Base-by-base conservation (phyloP, 2,888 invertebrate genomes). In the Scrobipalpa atriplicella region DNA sequence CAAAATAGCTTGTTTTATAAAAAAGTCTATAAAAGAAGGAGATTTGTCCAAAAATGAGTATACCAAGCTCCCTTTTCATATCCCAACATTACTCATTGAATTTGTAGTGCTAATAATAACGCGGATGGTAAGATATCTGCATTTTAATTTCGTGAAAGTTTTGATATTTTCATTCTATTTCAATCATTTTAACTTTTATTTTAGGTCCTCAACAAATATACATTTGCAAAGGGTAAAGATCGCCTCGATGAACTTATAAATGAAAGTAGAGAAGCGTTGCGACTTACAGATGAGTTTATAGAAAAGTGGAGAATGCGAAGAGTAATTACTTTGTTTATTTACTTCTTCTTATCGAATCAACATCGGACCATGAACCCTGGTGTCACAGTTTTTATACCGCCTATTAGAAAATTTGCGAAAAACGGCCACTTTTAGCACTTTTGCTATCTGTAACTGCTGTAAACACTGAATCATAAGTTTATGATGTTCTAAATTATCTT, bases 261-360 rank as follows among this genome's bases (percentile, higher is more conserved):
- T 2, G 87, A 91, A 65, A 90, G 89, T 69, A 85, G 84, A 58
- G 86, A 87, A 0, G 77, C 84, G 1, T 67, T 91, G 38, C 77
- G 74, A 2, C 82, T 87, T 67, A 88, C 86, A 13, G 88, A 88
- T 51, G 85, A 86, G 64, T 88, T 85, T 61, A 69, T 91, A 18
- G 89, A 90, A 60, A 90, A 87, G 71, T 90, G 89, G 89, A 79
- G 84, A 0, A 66, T 83, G 1, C 76, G 86, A 72, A 77, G 82
- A 71, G 91, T 91, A 69, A 77, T 71, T 16, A 18, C 16, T 21
- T 54, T 54, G 1, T 21, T 3, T 10, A 54, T 21, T n/a, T 54
- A 8, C 5, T 13, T 54, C 52, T 7, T 52, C 1, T 2, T 8
- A 7, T 38, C 38, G 5, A 38, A 38, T 38, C n/a, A n/a, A n/a